Conservation (phyloP, 2,888 invertebrate genomes). For the Rutpela maculata region DNA sequence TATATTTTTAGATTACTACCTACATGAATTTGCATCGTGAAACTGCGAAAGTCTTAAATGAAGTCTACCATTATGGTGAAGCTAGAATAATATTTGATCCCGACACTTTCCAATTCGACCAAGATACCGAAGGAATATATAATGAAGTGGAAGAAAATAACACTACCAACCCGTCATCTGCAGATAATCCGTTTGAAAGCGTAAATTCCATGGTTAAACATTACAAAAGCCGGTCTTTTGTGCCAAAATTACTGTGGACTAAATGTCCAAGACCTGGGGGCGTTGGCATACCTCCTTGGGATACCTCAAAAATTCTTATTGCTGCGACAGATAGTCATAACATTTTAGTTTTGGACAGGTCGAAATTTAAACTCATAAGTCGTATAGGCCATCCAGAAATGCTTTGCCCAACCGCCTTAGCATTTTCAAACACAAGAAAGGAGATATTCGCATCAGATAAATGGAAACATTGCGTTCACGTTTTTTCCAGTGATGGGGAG, state of each 20-base stretch:
- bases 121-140: slow-evolving; percentile 73
- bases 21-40: slow-evolving; percentile 78
- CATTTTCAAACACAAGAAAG: slow-evolving; percentile 76
- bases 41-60: slow-evolving; percentile 77
- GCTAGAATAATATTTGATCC: slow-evolving; percentile 77
- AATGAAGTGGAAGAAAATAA: slow-evolving; percentile 76
- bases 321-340: slow-evolving; percentile 76
- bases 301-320: slow-evolving; percentile 79
- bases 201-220: slow-evolving; percentile 74
- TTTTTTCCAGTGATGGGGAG: slow-evolving; percentile 80
- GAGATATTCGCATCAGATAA: slow-evolving; percentile 81
- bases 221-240: slow-evolving; percentile 74
- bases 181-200: slow-evolving; percentile 75
- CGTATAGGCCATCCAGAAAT: slow-evolving; percentile 76
- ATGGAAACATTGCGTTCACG: slow-evolving; percentile 83
- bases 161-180: slow-evolving; percentile 67
- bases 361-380: slow-evolving; percentile 74
- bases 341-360: slow-evolving; percentile 66
- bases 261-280: slow-evolving; percentile 82
- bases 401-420: slow-evolving; percentile 79
- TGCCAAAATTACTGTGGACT: slow-evolving; percentile 74
- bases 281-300: slow-evolving; percentile 80
- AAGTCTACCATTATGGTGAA: slow-evolving; percentile 78
- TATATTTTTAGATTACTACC: slow-evolving; percentile 74
- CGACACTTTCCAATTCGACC: slow-evolving; percentile 76